phyloP scores from a whole-genome alignment of 2,797 vertebrate genomes.

The Brachyalestes nurse region DNA sequence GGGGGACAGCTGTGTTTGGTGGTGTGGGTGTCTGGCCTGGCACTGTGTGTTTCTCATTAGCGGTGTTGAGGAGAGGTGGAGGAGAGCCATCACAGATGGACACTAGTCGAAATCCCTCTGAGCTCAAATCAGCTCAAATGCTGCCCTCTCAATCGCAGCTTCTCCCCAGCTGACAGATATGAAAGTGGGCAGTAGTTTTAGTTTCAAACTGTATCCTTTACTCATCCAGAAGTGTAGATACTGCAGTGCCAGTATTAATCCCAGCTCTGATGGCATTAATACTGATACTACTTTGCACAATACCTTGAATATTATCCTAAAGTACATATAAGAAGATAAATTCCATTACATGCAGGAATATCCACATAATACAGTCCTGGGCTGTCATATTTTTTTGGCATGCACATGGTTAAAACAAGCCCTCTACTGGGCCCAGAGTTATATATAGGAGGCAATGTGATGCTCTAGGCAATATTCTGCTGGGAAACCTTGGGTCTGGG shows the following conservation, averaged over 20 bases:
- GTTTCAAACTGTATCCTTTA: constrained; percentile 12
- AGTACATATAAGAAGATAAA: neutral
- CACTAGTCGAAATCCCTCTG: constrained; percentile 20
- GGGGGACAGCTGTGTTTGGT: constrained; percentile 18
- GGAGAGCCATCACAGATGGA: constrained; percentile 31
- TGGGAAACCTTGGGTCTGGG: too few species aligned
- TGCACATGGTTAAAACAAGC: too few species aligned
- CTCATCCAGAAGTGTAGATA: neutral
- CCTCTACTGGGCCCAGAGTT: neutral
- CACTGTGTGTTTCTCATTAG: constrained; percentile 52
- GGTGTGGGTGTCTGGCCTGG: constrained; percentile 13
- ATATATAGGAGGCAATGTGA: too few species aligned
- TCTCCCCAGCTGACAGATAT: constrained; percentile 6
- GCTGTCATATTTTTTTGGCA: neutral
- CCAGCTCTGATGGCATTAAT: neutral
- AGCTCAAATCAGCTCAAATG: neutral
- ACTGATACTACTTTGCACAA: neutral
- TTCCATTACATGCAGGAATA: neutral
- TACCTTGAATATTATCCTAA: neutral
- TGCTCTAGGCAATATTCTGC: too few species aligned
- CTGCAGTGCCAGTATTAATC: neutral
- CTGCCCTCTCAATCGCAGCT: constrained; percentile 7
- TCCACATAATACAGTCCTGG: neutral
- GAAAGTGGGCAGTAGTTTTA: neutral
- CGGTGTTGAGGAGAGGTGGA: constrained; percentile 25